Evolutionary conservation across 1,140 invertebrate species (phyloP), one percentile per base, ranked within the genome.

Genomic region (Hypsibius dujardini): DNA sequence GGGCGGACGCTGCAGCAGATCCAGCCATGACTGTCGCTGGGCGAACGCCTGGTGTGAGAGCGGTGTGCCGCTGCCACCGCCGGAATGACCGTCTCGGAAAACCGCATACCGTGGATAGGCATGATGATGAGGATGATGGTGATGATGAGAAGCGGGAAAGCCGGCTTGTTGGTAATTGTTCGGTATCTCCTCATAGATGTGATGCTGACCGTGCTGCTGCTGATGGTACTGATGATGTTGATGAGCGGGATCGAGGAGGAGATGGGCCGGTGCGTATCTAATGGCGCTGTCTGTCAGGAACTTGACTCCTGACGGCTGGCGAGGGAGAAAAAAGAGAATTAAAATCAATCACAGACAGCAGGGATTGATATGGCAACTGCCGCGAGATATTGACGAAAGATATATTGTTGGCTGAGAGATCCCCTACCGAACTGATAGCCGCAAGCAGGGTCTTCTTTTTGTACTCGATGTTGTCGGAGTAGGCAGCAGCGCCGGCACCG

Each of bases 281-380:
- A 67, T 67, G 62, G 62, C 62, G 42, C 42, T 7, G 62, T 67
- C 62, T 67, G 62, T 67, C 62, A 67, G 45, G 42, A 67, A 67
- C 7, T 67, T 67, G 7, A 67, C 62, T 67, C 62, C 62, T 67
- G 62, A 67, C 62, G 62, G 62, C 62, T 67, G 42, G 7, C 12
- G n/a, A 7, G n/a, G 45, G 7, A 3, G 45, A 67, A 67, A 12
- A 67, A 3, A 67, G 45, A 42, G 42, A 67, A 14, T 7, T 3
- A 7, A 42, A 67, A 67, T 67, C 62, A 67, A 67, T 67, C 42
- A 14, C 50, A 7, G n/a, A n/a, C n/a, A n/a, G n/a, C n/a, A n/a
- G n/a, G n/a, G n/a, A 56, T 56, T 56, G n/a, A n/a, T 14, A 67
- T 67, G 7, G 62, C 45, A 3, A 67, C 7, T 3, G 62, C 7